Base-by-base conservation (phyloP, 2,888 invertebrate species). In the Ceraclea dissimilis region DNA sequence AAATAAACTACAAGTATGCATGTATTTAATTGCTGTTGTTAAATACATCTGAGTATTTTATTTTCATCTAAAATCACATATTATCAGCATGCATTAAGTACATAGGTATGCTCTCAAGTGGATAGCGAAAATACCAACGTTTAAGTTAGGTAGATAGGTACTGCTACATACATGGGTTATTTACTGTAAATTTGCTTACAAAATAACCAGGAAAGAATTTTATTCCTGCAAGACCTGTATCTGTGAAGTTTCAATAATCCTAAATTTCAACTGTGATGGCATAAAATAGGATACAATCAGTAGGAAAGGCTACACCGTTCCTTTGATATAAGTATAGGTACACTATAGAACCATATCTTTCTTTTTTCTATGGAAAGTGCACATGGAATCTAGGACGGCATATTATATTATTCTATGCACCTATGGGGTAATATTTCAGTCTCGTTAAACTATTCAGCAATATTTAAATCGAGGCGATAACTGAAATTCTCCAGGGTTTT, bases 201-300 rank as follows among this genome's bases (percentile, higher is more conserved):
- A 26, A 26, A 26, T 26, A 26, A 6, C 26, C 26, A 10, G 26
- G 13, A 16, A 8, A 39, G n/a, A 31, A 17, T 44, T 46, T 48
- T 34, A 33, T 53, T 47, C 53, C 33, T 26, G 31, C 39, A 50
- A 50, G 51, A 44, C 26, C 17, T 22, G 21, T 53, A 33, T 47
- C 26, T 48, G 47, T 20, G 33, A 22, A 53, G 34, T 58, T 57
- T 58, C 57, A 61, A 61, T 61, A 61, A 59, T 57, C 61, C 61
- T 61, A 61, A 61, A 61, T 61, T 57, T 54, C 39, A 21, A n/a
- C 48, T 49, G 53, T 49, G 54, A 50, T 54, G 52, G 54, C 55
- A 33, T 26, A 51, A 39, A 57, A 58, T 58, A 10, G 49, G n/a
- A 16, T 18, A 34, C 21, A 54, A 53, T 47, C 21, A 48, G 46